Conservation (phyloP, 1,140 invertebrate genomes). For the Riptortus pedestris region DNA sequence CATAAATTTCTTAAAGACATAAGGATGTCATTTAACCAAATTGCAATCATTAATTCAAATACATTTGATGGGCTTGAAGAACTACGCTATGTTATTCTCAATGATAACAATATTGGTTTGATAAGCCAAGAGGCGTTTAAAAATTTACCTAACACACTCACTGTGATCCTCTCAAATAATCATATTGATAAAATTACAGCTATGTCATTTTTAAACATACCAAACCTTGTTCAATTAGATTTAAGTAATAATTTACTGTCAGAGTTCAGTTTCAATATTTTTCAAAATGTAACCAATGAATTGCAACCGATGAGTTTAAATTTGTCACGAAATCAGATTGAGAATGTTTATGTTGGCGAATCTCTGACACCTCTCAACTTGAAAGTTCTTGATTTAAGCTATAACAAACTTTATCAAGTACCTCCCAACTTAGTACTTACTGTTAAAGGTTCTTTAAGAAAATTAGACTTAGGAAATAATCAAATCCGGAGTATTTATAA, state of each 20-base stretch:
- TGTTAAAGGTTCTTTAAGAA: constrained; percentile 48
- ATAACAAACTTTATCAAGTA: constrained; percentile 53
- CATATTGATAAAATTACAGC: constrained; percentile 48
- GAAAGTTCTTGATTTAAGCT: constrained; percentile 57
- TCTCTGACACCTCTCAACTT: constrained; percentile 38
- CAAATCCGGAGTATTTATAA: constrained; percentile 56
- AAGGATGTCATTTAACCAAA: constrained; percentile 60
- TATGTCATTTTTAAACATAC: constrained; percentile 54
- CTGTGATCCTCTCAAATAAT: constrained; percentile 57
- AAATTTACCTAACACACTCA: constrained; percentile 53
- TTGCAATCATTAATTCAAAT: constrained; percentile 46
- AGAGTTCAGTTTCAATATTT: constrained; percentile 53
- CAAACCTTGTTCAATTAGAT: constrained; percentile 55
- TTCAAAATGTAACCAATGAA: constrained; percentile 51
- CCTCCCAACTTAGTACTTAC: constrained; percentile 51
- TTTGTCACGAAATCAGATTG: constrained; percentile 55
- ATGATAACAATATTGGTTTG: constrained; percentile 54
- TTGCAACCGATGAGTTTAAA: constrained; percentile 53
- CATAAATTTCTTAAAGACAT: constrained; percentile 65
- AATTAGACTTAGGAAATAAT: constrained; percentile 62
- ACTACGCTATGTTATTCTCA: constrained; percentile 57
- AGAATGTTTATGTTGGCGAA: constrained; percentile 45
- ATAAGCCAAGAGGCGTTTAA: constrained; percentile 49
- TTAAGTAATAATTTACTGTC: constrained; percentile 59
- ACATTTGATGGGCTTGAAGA: constrained; percentile 54